Evolutionary conservation across 2,797 vertebrate species (phyloP), one percentile per base, ranked within the genome.

Genomic region (Lacerta viridis): DNA sequence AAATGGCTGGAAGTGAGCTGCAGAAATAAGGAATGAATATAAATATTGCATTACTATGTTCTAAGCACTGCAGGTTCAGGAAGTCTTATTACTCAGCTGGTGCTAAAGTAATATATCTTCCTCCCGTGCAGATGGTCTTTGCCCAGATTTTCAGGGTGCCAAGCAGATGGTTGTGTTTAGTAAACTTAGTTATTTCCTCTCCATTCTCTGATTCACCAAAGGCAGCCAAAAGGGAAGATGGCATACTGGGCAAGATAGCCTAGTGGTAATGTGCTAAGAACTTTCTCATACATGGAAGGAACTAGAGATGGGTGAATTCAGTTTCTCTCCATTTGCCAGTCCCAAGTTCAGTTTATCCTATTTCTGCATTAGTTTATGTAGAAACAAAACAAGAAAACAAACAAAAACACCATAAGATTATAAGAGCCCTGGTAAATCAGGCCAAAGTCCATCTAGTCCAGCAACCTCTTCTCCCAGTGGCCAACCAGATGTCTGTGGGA

Each of bases 131-230:
- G 85, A 87, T 90, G 15, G 80, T 71, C 79, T 76, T 90, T 90
- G 91, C 86, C 36, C 90, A 94, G 81, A 87, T 87, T 76, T 86
- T 66, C 18, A 13, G 84, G 86, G 83, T 80, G 83, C 91, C 86
- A 90, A 82, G 50, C 85, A 92, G 92, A 92, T 93, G 89, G 88
- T 74, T 78, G 55, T 88, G 46, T 74, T 88, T 83, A 55, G 50
- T 74, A 83, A 29, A 55, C n/a, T 81, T 39, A 46, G 66, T 69
- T 69, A 50, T 68, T 83, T 68, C 33, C 5, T 78, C 36, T 68
- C 66, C 27, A 10, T 77, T 55, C 29, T 20, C 33, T 59, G 64
- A 55, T 84, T 8, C 39, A 25, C 84, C 11, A 33, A 39, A 84
- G 10, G 18, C 41, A 66, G 69, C 29, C 78, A 81, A 61, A 74